phyloP scores from a whole-genome alignment of 2,113 vertebrate genomes.

The Glareola pratincola region DNA sequence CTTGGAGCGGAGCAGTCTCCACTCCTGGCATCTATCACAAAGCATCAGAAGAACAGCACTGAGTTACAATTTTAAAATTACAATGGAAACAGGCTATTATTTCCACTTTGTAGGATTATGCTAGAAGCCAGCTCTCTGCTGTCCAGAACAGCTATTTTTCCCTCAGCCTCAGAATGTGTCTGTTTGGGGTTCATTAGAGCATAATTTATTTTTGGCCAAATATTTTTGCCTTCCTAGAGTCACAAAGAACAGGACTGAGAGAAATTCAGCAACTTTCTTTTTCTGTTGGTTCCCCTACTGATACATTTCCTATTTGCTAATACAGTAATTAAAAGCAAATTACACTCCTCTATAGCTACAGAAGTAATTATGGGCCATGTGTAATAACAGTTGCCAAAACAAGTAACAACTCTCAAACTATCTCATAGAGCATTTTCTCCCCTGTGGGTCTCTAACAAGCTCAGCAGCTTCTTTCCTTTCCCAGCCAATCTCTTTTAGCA shows the following conservation, averaged over 20 bases:
- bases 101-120: neutral
- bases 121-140: neutral
- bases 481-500: neutral
- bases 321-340: slow-evolving; percentile 55
- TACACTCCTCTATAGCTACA: slow-evolving; percentile 3
- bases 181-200: neutral
- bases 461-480: neutral
- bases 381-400: slow-evolving; percentile 1
- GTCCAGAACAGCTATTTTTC: neutral
- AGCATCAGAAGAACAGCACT: neutral
- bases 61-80: slow-evolving; percentile 41
- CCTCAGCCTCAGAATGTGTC: neutral
- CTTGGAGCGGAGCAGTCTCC: neutral
- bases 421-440: neutral
- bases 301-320: slow-evolving; percentile 18
- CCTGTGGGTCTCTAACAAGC: neutral
- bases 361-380: slow-evolving; percentile 24
- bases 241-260: neutral
- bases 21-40: slow-evolving; percentile 37
- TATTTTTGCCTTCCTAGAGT: slow-evolving; percentile 28
- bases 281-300: neutral
- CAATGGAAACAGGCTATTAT: slow-evolving; percentile 19
- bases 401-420: neutral
- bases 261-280: neutral
- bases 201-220: neutral